phyloP scores from a whole-genome alignment of 2,797 vertebrate genomes.

The Microchirus variegatus region DNA sequence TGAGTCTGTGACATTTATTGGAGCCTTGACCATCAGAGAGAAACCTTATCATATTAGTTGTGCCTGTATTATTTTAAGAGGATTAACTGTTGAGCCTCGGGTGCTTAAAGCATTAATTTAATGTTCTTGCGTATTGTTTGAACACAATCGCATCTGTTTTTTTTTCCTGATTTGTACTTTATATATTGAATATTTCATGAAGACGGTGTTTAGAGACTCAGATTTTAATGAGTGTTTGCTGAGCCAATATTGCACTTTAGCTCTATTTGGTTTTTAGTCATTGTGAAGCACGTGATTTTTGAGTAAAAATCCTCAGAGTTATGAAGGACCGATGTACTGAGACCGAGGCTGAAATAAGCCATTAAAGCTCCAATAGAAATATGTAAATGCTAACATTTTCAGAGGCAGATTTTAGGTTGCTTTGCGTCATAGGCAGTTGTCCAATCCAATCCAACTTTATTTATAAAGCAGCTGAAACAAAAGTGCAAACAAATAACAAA shows the following conservation, averaged over 20 bases:
- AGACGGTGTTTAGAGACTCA: conserved; percentile 39
- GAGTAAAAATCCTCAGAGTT: not conserved
- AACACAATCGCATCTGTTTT: conserved; percentile 27
- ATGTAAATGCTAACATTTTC: no score
- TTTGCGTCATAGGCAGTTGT: no score
- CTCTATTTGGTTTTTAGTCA: conserved; percentile 42
- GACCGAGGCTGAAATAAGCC: no score
- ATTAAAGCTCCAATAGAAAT: no score
- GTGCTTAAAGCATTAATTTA: not conserved
- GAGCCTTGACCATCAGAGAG: not conserved
- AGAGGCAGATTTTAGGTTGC: no score
- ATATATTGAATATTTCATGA: conserved; percentile 69
- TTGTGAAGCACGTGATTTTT: not conserved
- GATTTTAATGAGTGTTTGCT: conserved; percentile 64
- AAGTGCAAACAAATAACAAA: no score
- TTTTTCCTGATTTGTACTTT: conserved; percentile 9
- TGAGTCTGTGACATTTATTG: no score
- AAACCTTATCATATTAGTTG: not conserved
- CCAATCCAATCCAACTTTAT: no score
- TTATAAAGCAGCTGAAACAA: no score
- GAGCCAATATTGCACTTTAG: conserved; percentile 46
- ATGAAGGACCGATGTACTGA: no score
- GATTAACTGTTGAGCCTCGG: not conserved
- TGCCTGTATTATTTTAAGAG: not conserved
- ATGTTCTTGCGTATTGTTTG: conserved; percentile 7